These are phyloP conservation scores for Betta splendens DNA, from an alignment of 2,797 vertebrate species.

Conservation along the genomic window DNA sequence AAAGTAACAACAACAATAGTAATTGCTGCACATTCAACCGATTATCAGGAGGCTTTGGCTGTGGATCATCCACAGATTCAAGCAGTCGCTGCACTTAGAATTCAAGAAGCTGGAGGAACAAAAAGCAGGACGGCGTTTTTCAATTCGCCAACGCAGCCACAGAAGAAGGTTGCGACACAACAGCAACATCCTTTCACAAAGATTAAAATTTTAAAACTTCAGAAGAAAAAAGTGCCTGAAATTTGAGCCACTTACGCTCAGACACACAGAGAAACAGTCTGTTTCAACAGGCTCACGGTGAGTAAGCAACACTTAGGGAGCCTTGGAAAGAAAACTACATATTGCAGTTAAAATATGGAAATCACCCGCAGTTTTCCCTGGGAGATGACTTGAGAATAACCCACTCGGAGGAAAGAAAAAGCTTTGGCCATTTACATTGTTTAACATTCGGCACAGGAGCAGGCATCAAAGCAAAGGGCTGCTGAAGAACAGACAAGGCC, in stretches of 20 bases:
- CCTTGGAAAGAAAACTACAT: conserved; percentile 63
- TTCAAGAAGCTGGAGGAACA: conserved; percentile 19
- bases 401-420: conserved; percentile 32
- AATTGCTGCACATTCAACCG: conserved; percentile 1
- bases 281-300: conserved; percentile 53
- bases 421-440: conserved; percentile 62
- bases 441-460: conserved; percentile 63
- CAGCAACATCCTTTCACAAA: conserved; percentile 55
- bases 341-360: conserved; percentile 76
- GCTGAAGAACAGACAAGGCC: conserved; percentile 40
- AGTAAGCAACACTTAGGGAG: conserved; percentile 51
- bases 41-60: conserved; percentile 8
- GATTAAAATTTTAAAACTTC: conserved; percentile 18
- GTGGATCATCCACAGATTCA: background rate
- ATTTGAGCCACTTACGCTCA: conserved; percentile 10
- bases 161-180: conserved; percentile 46
- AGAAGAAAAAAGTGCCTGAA: conserved; percentile 13
- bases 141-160: conserved; percentile 46
- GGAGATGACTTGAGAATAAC: conserved; percentile 66
- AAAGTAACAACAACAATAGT: background rate
- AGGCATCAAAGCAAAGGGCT: conserved; percentile 22
- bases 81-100: conserved; percentile 28
- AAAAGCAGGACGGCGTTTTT: conserved; percentile 30
- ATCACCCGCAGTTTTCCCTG: conserved; percentile 57
- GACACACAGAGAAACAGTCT: conserved; percentile 29